A percentile compares a stretch with the other conserved stretches of the same genome.
Conservation (phyloP, 2,888 invertebrate genomes). For the Hoplodrina ambigua region DNA sequence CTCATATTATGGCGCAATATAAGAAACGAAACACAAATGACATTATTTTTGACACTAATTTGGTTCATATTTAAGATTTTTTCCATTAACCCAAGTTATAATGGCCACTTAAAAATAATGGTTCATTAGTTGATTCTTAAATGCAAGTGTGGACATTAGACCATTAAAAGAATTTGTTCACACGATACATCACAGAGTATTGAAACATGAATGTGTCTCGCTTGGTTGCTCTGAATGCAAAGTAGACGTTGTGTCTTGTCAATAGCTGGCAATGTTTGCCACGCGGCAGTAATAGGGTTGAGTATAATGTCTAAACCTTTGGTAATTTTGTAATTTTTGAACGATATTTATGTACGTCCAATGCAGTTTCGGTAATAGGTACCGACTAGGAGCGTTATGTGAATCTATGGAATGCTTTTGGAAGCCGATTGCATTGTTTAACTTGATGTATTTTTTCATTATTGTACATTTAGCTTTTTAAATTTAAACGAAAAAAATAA, state of each 20-base stretch:
- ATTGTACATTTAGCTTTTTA: no score
- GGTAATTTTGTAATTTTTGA: no score
- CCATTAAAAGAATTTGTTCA: slow-evolving; percentile 22
- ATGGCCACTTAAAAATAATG: slow-evolving; percentile 36
- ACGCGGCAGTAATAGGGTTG: not conserved
- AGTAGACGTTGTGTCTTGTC: slow-evolving; percentile 57
- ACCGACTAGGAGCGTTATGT: no score
- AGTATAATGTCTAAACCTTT: not conserved
- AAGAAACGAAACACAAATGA: not conserved
- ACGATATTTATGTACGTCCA: not conserved
- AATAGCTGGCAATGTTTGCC: slow-evolving; percentile 25
- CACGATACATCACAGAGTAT: slow-evolving; percentile 37
- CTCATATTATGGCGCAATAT: not conserved
- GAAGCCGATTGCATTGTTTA: no score
- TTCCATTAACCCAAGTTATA: slow-evolving; percentile 28
- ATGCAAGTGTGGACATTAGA: slow-evolving; percentile 5
- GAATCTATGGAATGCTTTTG: no score
- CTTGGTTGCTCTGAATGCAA: slow-evolving; percentile 47
- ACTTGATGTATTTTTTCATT: no score
- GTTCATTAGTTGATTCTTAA: slow-evolving; percentile 16
- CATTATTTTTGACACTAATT: slow-evolving; percentile 18
- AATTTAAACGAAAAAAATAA: no score
- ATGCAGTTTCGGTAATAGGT: not conserved
- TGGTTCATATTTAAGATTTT: not conserved
- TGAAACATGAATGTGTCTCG: slow-evolving; percentile 44